Percentiles rank a stretch among this genome's conserved stretches.
phyloP scores from a whole-genome alignment of 2,888 invertebrate species.

The Macrosoma leucophasiata region DNA sequence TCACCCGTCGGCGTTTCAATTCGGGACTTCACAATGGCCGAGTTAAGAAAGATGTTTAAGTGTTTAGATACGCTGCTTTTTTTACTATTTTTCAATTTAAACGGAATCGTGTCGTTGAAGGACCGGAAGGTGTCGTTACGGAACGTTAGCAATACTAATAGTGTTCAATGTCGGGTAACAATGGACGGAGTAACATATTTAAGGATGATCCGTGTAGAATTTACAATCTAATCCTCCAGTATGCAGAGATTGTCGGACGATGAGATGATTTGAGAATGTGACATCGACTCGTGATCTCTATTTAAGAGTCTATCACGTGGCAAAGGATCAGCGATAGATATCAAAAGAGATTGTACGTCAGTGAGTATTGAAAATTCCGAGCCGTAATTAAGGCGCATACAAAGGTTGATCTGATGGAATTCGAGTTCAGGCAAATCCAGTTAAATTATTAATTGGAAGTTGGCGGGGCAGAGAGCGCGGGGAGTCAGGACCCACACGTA shows the following conservation, averaged over 20 bases:
- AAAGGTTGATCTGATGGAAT: constrained; percentile 39
- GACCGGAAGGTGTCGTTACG: constrained; percentile 74
- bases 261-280: constrained; percentile 8
- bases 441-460: constrained; percentile 67
- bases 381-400: constrained; percentile 45
- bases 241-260: too few species aligned
- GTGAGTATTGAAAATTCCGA: constrained; percentile 41
- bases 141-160: constrained; percentile 63
- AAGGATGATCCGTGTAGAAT: constrained; percentile 26
- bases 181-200: constrained; percentile 34
- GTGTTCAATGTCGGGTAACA: constrained; percentile 39
- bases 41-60: constrained; percentile 75
- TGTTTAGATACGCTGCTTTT: constrained; percentile 73
- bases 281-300: constrained; percentile 2
- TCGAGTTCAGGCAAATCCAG: constrained; percentile 52
- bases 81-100: constrained; percentile 72
- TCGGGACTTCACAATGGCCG: constrained; percentile 62
- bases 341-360: constrained; percentile 3
- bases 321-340: neutral
- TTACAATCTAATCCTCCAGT: constrained; percentile 23
- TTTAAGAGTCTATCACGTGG: neutral
- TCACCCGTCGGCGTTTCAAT: constrained; percentile 67
- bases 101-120: constrained; percentile 65
- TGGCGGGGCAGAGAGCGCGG: constrained; percentile 30
- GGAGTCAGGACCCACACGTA: constrained; percentile 60